Evolutionary conservation across 2,888 invertebrate genomes (phyloP), one percentile per base, ranked within the genome.

Genomic region (Brenthis ino): DNA sequence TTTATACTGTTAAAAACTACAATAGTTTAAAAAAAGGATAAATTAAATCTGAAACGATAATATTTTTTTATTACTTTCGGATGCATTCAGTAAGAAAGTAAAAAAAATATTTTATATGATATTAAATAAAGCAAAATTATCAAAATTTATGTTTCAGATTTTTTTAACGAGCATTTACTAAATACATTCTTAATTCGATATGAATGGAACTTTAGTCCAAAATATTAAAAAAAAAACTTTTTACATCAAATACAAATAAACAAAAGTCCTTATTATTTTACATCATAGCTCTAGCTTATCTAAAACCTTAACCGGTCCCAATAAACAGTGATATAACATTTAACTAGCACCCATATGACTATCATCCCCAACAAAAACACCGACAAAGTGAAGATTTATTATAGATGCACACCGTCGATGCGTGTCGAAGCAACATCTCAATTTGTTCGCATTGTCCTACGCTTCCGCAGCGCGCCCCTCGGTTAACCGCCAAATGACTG

Each of bases 351-450:
- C 11, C 60, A 60, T 50, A 48, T 58, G 58, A 58, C 28, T 43
- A 43, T 8, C 50, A 60, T 63, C 53, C 63, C 63, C 63, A 54
- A 63, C 54, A 63, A 63, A 68, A 65, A 68, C 43, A 65, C 43
- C 37, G 53, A 54, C 53, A 48, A 54, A 54, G 54, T 60, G n/a
- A 60, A 65, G 69, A 72, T 72, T 70, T 72, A 72, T 68, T 67
- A 67, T 67, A 65, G 54, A 57, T 63, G 57, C 68, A 67, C 64
- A 71, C 64, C 67, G 80, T 76, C 83, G 81, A 83, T 84, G 88
- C 87, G 86, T 88, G 79, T 79, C 87, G 82, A 88, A 86, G 83
- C 78, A 84, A 90, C 85, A 82, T 88, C 87, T 90, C 91, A 91
- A 91, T 91, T 91, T 91, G 83, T 79, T 72, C 72, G 79, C 77